Evolutionary conservation across 2,113 vertebrate genomes (phyloP), one percentile per base, ranked within the genome.

Genomic region (Platichthys flesus): DNA sequence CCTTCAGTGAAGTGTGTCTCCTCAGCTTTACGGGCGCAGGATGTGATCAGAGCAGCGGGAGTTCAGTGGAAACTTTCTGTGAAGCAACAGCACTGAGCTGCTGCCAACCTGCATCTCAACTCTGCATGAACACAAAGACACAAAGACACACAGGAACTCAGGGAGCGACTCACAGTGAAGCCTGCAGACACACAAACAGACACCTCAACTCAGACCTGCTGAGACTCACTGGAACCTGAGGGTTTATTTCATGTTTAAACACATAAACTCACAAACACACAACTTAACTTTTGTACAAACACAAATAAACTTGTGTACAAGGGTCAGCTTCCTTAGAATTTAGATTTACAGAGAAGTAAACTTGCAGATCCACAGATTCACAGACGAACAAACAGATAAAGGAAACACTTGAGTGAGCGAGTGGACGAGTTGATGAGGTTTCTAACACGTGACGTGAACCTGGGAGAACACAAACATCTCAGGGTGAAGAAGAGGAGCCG

Each of bases 11-110:
- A 42, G 64, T 45, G 60, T 74, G 72, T 54, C 26, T 24, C 54
- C 10, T 26, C 37, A 52, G 55, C 12, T 71, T 74, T 47, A 61
- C 42, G 23, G 51, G 49, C 65, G 65, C 42, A 13, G 56, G 83
- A 42, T 66, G 55, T 81, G 69, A 85, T 69, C 57, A 59, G 20
- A 67, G 81, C 55, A 4, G 67, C 63, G 49, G 67, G 42, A 81
- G 72, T 21, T 76, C 31, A 55, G 40, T 35, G 68, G 72, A 73
- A 85, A 77, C 71, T 77, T 76, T 85, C 69, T 66, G 61, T 26
- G 61, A 18, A n/a, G 35, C 63, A 51, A 21, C 8, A 57, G 56
- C 40, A 52, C 57, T 58, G 64, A 31, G 42, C 13, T 68, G 42
- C 63, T 69, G 58, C 54, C 58, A 40, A 1, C 23, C 20, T 23